Conservation (phyloP, 2,797 vertebrate genomes). For the Erethizon dorsatum region DNA sequence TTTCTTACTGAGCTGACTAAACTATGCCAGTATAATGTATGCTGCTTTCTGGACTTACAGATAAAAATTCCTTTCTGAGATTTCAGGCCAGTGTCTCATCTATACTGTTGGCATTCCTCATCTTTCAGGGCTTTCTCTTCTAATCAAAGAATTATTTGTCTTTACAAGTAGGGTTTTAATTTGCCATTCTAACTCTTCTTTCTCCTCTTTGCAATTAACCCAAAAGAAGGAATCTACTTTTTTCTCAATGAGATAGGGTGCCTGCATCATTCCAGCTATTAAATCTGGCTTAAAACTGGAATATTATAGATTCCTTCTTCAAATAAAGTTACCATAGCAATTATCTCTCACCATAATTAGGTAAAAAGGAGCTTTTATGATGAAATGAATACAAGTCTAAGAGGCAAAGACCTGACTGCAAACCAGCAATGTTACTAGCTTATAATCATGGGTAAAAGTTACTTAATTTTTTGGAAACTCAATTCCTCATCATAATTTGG, state of each 20-base stretch:
- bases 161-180: conserved; percentile 28
- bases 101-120: not conserved
- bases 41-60: not conserved
- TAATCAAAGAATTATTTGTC: conserved; percentile 63
- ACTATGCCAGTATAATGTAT: not conserved
- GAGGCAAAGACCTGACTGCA: conserved; percentile 11
- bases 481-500: conserved; percentile 19
- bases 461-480: conserved; percentile 33
- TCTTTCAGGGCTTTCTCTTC: conserved; percentile 1
- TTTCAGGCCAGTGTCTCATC: conserved; percentile 41
- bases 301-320: conserved; percentile 65
- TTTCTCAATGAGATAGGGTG: conserved; percentile 26
- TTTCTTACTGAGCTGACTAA: conserved; percentile 55
- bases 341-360: conserved; percentile 71
- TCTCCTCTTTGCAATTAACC: conserved; percentile 52
- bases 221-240: conserved; percentile 62
- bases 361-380: conserved; percentile 46
- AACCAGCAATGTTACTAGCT: not conserved
- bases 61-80: conserved; percentile 33
- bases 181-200: conserved; percentile 45
- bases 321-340: conserved; percentile 64
- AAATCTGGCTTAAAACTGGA: conserved; percentile 69
- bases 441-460: conserved; percentile 29
- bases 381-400: not conserved
- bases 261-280: conserved; percentile 43